phyloP scores from a whole-genome alignment of 2,888 invertebrate species.

The Drosophila falleni region DNA sequence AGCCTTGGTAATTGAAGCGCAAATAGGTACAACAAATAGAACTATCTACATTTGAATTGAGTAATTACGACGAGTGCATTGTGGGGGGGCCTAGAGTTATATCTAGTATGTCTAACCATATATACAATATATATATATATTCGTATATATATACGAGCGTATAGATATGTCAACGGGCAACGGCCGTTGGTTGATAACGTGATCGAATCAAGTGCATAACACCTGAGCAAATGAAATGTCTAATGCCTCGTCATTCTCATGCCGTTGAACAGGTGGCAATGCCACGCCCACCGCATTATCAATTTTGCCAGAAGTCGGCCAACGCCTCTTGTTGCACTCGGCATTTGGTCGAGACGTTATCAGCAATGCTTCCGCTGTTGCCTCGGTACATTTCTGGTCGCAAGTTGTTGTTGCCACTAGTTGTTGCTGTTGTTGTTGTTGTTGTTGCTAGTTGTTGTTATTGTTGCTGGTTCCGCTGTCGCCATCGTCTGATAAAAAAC shows the following conservation, averaged over 20 bases:
- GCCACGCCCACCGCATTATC: conserved; percentile 57
- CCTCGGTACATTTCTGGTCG: conserved; percentile 28
- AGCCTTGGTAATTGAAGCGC: conserved; percentile 61
- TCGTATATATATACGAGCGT: background rate
- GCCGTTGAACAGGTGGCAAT: conserved; percentile 58
- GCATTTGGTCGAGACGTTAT: conserved; percentile 65
- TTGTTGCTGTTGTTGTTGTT: conserved; percentile 8
- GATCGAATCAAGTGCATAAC: conserved; percentile 82
- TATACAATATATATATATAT: background rate
- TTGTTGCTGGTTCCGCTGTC: conserved; percentile 42
- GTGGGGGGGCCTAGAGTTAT: background rate
- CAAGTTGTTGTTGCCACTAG: conserved; percentile 5
- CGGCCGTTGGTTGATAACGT: conserved; percentile 69
- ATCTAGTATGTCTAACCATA: background rate
- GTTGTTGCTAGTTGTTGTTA: conserved; percentile 10
- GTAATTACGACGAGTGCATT: conserved; percentile 62
- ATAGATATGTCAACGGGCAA: conserved; percentile 43
- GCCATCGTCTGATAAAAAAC: conserved; percentile 60
- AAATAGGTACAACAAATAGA: conserved; percentile 43
- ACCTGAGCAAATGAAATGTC: conserved; percentile 79
- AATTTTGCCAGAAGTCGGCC: conserved; percentile 17
- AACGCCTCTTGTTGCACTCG: conserved; percentile 68
- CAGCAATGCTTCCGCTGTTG: conserved; percentile 51
- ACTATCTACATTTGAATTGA: conserved; percentile 60
- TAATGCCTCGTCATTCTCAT: conserved; percentile 71